Evolutionary conservation across 1,140 invertebrate species (phyloP), one percentile per base, ranked within the genome.

Genomic region (Euglossa dilemma): DNA sequence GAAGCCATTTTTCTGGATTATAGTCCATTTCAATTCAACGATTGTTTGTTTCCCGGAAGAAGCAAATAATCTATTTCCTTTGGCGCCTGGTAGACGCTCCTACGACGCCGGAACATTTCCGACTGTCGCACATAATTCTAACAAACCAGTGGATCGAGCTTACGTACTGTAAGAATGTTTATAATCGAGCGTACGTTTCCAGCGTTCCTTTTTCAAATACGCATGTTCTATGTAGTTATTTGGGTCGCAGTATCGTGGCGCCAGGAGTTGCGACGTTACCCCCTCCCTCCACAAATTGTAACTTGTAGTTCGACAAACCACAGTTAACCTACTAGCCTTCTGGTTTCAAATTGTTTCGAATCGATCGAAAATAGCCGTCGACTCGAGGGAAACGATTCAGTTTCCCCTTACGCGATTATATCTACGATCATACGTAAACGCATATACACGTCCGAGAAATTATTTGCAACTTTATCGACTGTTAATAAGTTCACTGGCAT

Each of bases 241-340:
- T 91, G 74, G 89, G 87, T 90, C 90, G 87, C 85, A 87, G 83
- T 86, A 71, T 86, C 77, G 83, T 88, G 90, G 90, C 90, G 90
- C 90, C 90, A 87, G 86, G 86, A 85, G 84, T 88, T 85, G 87
- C 80, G 85, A 83, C 87, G 77, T 54, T 52, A 72, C 20, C 7
- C 61, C 50, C 72, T 47, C 36, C 70, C 43, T 16, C 20, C 20
- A 6, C 59, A 79, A 76, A 61, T 56, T 80, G 64, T 78, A 54
- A 80, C 71, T 47, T 69, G 56, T 50, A 70, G 69, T 84, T 84
- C 69, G 69, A 72, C 61, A 73, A 80, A 80, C 77, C 25, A 45
- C 77, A 50, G 23, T 82, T 82, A 76, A 81, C 50, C 61, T 54
- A 67, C 71, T 57, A 75, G 16, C 23, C 52, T 36, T 81, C 20